Evolutionary conservation across 2,113 vertebrate genomes (phyloP), one percentile per base, ranked within the genome.

Genomic region (Hippocampus guttulatus): DNA sequence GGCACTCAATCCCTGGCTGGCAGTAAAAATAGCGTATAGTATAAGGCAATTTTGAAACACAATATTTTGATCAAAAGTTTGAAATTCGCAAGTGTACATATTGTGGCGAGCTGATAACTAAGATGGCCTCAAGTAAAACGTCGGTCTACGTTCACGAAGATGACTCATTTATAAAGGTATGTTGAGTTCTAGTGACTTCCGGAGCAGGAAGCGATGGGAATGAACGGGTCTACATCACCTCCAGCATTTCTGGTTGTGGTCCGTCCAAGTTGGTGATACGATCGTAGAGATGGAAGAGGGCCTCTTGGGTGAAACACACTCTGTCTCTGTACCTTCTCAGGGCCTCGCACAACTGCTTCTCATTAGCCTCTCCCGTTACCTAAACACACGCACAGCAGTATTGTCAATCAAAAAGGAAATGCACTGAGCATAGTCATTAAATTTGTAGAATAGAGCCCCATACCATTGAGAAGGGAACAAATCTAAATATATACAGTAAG

Each of bases 341-440:
- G 10, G 95, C 95, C 88, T 98, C 97, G 0, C 93, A 92, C 89
- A 98, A 93, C 90, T 98, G 96, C 45, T 89, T 92, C 88, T 97
- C 94, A 75, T 96, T 96, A 73, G 95, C 93, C 84, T 96, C 96
- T 84, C 96, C 96, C 1, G 96, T 94, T 77, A 99, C 95, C 97
- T 98, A 82, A 20, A 75, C 60, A 80, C 21, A 82, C 33, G 71
- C 71, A 75, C 11, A 82, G 55, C 75, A 77, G 67, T 75, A 51
- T 72, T 23, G 51, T 76, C 71, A 79, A n/a, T 67, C 15, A 64
- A n/a, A 74, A 63, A 67, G 74, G 70, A 83, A 79, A 84, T 75
- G 75, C 33, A 38, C 33, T 49, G 15, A 3, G 12, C 43, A 12
- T 14, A 49, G 47, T 15, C 4, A 5, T 14, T 4, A 18, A 15